These are phyloP conservation scores for Hyles lineata DNA, from an alignment of 2,888 invertebrate genomes.

Conservation along the genomic window DNA sequence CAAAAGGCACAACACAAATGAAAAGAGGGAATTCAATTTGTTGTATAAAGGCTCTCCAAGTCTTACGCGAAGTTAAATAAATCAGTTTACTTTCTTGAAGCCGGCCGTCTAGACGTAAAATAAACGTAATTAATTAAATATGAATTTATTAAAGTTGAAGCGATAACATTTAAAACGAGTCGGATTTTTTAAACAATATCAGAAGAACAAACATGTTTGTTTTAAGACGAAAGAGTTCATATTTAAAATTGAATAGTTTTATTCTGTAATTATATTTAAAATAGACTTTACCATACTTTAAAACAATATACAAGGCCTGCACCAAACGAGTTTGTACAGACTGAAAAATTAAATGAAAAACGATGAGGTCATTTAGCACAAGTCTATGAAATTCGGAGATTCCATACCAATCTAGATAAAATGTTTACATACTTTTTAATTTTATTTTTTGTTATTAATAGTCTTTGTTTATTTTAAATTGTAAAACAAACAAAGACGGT, in stretches of 20 bases:
- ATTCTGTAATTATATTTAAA: too few relatives aligned
- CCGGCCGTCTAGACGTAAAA: constrained; percentile 8
- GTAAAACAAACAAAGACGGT: too few relatives aligned
- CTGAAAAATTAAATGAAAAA: too few relatives aligned
- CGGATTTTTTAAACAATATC: neutral
- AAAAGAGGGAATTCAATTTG: constrained; percentile 10
- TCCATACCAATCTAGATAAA: too few relatives aligned
- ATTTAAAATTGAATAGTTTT: neutral
- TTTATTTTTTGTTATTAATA: too few relatives aligned
- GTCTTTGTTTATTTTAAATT: too few relatives aligned
- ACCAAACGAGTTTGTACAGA: too few relatives aligned
- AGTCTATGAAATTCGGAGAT: too few relatives aligned
- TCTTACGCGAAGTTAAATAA: constrained; percentile 1
- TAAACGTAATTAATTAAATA: constrained; percentile 3
- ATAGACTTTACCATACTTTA: too few relatives aligned
- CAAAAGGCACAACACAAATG: constrained; percentile 17
- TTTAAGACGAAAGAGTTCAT: neutral
- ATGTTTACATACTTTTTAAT: too few relatives aligned
- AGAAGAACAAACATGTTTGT: neutral
- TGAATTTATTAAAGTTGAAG: neutral
- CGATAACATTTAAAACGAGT: neutral
- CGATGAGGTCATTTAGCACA: too few relatives aligned
- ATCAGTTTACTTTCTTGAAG: constrained; percentile 11
- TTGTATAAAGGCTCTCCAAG: constrained; percentile 5
- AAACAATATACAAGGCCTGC: too few relatives aligned